A percentile compares a stretch with the other conserved stretches of the same genome.
Evolutionary conservation across 2,113 vertebrate genomes (phyloP).

Genomic region (Colossoma macropomum): DNA sequence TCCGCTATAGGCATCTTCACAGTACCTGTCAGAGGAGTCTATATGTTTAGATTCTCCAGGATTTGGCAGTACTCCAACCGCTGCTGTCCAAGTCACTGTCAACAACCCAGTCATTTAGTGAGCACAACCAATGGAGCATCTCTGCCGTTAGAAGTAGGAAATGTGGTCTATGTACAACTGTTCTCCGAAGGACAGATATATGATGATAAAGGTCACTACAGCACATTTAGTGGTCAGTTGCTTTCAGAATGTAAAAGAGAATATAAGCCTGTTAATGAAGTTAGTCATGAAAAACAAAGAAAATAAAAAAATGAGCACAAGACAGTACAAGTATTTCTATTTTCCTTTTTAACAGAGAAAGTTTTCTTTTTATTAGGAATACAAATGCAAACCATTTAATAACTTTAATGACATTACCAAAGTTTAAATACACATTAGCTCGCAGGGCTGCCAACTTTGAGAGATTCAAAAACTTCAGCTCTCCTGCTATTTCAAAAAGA

Average conservation of each 20-base stretch:
- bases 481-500: neutral
- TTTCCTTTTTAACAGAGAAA: neutral
- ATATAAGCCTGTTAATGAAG: neutral
- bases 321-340: neutral
- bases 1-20: neutral
- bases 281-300: neutral
- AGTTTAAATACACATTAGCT: neutral
- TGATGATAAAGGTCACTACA: neutral
- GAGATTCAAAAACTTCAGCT: constrained; percentile 1
- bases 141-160: constrained; percentile 1
- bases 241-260: neutral
- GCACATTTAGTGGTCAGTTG: constrained; percentile 26
- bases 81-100: neutral
- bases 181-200: neutral
- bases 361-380: constrained; percentile 34
- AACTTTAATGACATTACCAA: constrained; percentile 14
- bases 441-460: neutral
- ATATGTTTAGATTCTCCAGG: neutral
- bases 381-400: constrained; percentile 28
- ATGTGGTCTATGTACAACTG: neutral
- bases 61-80: rapidly evolving
- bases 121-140: neutral
- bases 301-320: neutral
- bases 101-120: neutral
- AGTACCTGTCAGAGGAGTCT: constrained; percentile 25